Evolutionary conservation across 2,113 vertebrate genomes (phyloP), one percentile per base, ranked within the genome.

Genomic region (Vulpes ferrilata): DNA sequence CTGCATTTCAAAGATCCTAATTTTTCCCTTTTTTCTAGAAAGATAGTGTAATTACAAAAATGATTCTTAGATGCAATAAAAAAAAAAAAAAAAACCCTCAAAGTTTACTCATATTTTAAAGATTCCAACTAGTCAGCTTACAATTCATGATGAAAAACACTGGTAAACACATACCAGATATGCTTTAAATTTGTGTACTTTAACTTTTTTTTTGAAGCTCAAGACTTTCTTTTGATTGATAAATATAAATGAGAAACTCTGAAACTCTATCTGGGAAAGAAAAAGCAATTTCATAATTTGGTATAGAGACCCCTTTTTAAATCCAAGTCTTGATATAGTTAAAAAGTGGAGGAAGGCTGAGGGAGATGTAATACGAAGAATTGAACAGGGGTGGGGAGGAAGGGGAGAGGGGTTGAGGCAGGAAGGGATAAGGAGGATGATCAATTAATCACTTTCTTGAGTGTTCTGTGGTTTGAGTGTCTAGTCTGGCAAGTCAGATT

Each of bases 1-100:
- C 12, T 13, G 38, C 19, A 92, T 94, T 89, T 96, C 57, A 93
- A 90, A 96, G 51, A 90, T 71, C 59, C 27, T 90, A 23, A 67
- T 74, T 60, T 71, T 96, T 64, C 11, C 62, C 38, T 7, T 57
- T 87, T 95, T 92, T 93, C 43, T 57, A 95, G 53, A 91, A 94
- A 88, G 43, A 60, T 53, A 83, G 32, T 90, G 3, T 53, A 88
- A 95, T 91, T 62, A 62, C 11, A 7, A 71, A 91, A 98, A 94
- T 51, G 32, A 69, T 6, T 25, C 74, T 96, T 82, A 90, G 95
- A 94, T 1, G 13, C 22, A 84, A 96, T 92, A 55, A 0, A 9
- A 97, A 90, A 67, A 81, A 57, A 43, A 48, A 73, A 43, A 74
- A 74, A 13, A 48, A 27, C 43, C 38, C 64, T 95, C 90, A 97